Base-by-base conservation (phyloP, 2,888 invertebrate species). In the Eupithecia vulgata region DNA sequence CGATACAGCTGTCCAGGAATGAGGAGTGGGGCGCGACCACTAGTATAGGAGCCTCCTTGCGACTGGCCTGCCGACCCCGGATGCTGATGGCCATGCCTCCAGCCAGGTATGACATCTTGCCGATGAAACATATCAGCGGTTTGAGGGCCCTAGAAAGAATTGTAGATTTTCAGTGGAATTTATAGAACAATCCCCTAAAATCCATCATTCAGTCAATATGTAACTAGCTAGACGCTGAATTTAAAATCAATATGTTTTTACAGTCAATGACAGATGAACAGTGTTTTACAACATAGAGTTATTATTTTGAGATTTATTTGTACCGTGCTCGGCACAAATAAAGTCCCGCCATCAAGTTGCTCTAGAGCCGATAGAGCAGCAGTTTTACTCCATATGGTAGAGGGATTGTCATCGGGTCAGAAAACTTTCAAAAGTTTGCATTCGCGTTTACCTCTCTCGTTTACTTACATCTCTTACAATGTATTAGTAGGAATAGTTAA, bases 1-100 rank as follows among this genome's bases (percentile, higher is more conserved):
- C 96, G 82, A 97, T 96, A 84, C 98, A 96, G 83, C 97, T 97
- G 91, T 98, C 98, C 85, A 98, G 95, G 95, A 97, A 98, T 8
- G 98, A 97, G 73, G 98, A 98, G 91, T 98, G 98, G 5, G 98
- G 98, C 1, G 98, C 98, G 68, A 97, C 96, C 71, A 97, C 97
- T 76, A 98, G 95, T 80, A 98, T 97, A 21, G 98, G 98, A 8
- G 98, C 98, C 88, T 98, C 98, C 73, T 95, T 90, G 67, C 97
- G 94, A 76, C 95, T 95, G 75, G 97, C 98, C 86, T 97, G 97
- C 79, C 95, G 95, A 30, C 98, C 98, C 79, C 97, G 96, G 72
- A 97, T 95, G 66, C 95, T 95, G 85, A 98, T 96, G 81, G 95
- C 95, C 97, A 97, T 97, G 59, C 97, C 97, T 61, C 97, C 97